These are phyloP conservation scores for Calidris pygmaea DNA, from an alignment of 2,113 vertebrate species.

Conservation along the genomic window DNA sequence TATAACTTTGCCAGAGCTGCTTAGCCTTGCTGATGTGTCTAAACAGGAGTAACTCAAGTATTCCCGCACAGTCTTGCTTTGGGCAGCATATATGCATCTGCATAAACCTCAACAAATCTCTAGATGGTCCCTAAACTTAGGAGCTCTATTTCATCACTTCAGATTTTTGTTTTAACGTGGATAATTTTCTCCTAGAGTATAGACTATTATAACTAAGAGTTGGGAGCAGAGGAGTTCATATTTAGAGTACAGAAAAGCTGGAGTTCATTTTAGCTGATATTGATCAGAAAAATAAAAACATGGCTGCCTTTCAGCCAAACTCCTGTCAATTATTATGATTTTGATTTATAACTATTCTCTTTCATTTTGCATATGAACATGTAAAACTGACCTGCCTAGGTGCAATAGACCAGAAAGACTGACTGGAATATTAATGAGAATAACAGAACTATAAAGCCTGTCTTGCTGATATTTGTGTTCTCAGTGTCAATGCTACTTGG, in stretches of 20 bases:
- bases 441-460: background rate
- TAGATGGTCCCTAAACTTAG: background rate
- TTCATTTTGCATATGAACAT: background rate
- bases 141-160: background rate
- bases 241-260: background rate
- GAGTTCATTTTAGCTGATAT: background rate
- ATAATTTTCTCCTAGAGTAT: background rate
- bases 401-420: background rate
- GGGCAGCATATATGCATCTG: fast-evolving
- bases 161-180: background rate
- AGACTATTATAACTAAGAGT: background rate
- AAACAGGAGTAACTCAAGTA: background rate
- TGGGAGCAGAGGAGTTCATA: background rate
- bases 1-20: background rate
- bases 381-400: background rate
- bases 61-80: background rate
- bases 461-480: background rate
- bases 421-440: background rate
- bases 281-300: background rate
- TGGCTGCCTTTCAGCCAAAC: background rate
- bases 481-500: background rate
- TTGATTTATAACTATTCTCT: background rate
- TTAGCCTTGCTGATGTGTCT: background rate
- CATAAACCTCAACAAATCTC: background rate
- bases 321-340: background rate